Percentiles rank a stretch among this genome's conserved stretches.
Conservation (phyloP, 2,113 vertebrate genomes). For the Mohoua ochrocephala region DNA sequence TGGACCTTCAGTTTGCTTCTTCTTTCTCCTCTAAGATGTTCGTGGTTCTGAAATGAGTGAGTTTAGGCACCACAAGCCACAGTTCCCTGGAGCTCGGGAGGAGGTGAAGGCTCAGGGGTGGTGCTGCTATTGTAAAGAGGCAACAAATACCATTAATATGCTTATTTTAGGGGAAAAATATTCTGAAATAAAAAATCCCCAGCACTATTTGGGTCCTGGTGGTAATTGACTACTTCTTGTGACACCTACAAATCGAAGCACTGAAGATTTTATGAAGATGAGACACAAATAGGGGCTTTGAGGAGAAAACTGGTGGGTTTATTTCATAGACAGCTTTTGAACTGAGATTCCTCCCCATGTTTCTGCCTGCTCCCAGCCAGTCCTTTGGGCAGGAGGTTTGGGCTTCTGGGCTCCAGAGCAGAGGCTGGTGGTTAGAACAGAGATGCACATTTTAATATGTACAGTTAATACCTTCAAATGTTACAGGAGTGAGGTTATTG, state of each 20-base stretch:
- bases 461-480: background rate
- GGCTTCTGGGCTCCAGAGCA: background rate
- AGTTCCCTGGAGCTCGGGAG: background rate
- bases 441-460: background rate
- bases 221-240: background rate
- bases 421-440: background rate
- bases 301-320: background rate
- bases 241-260: background rate
- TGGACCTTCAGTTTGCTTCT: rapidly evolving
- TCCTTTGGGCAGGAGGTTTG: background rate
- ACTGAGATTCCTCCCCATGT: background rate
- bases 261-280: background rate
- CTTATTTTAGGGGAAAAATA: background rate
- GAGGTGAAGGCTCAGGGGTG: background rate
- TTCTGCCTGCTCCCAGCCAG: background rate
- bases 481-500: background rate
- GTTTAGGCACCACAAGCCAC: background rate
- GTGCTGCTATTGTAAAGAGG: background rate
- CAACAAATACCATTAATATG: background rate
- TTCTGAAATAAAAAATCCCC: background rate
- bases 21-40: background rate
- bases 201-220: background rate
- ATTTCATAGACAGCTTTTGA: background rate
- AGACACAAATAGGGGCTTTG: background rate
- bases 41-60: rapidly evolving